Conservation (phyloP, 2,113 vertebrate species). For the Delphinus delphis region DNA sequence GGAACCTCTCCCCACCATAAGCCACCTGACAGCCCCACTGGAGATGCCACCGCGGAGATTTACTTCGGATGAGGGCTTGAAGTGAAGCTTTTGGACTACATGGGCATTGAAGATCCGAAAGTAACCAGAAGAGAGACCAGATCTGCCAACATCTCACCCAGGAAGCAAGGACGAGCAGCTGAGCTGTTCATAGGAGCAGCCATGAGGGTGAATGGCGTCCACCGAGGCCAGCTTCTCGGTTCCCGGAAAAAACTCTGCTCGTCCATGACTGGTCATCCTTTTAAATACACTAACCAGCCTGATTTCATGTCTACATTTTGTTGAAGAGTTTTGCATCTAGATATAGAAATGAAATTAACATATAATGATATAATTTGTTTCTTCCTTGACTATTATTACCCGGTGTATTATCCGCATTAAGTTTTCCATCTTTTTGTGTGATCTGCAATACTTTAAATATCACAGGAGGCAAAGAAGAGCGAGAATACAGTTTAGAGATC, state of each 20-base stretch:
- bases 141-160: accelerated
- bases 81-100: no score
- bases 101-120: not conserved
- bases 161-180: accelerated
- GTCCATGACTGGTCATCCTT: not conserved
- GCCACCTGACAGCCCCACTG: accelerated
- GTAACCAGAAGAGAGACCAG: not conserved
- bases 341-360: not conserved
- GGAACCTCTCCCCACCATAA: accelerated
- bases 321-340: not conserved
- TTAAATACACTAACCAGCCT: no score
- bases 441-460: not conserved
- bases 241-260: not conserved
- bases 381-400: not conserved
- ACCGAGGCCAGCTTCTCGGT: accelerated
- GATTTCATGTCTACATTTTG: not conserved
- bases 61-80: no score
- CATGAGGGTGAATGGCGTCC: accelerated
- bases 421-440: no score
- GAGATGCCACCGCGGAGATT: not conserved
- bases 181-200: no score
- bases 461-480: not conserved
- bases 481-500: not conserved
- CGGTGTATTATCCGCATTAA: no score
- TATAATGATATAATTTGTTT: no score